Base-by-base conservation (phyloP, 35 echinoderm and acorn worm species). In the Eucidaris tribuloides region DNA sequence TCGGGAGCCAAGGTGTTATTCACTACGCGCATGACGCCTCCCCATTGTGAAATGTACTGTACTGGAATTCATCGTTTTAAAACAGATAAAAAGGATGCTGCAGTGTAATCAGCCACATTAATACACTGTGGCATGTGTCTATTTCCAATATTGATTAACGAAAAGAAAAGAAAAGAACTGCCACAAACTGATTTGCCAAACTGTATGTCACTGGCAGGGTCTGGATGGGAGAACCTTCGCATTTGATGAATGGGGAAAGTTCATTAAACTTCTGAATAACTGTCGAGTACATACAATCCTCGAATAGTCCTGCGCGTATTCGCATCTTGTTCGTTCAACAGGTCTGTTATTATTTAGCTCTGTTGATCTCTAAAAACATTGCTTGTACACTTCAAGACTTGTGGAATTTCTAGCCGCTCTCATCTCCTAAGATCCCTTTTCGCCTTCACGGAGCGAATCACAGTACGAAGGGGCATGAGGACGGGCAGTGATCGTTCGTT, bases 391-490 rank as follows among this genome's bases (percentile, higher is more conserved):
- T 46, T 79, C 85, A 20, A 78, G 72, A 62, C 43, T 79, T 2
- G 45, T 25, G 0, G 71, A 55, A 15, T 33, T 58, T 58, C 71
- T 42, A 38, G 11, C 25, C 76, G 77, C 64, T 87, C 71, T 42
- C 77, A 42, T 25, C 71, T 35, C 22, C 72, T 56, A 9, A 65
- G 46, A 2, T 87, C 58, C 30, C 31, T 32, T 76, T 86, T 86
- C 29, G 71, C 37, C n/a, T 58, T 61, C 36, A 6, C 89, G 65
- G 32, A 70, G 82, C 24, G 80, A 41, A 82, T 89, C 79, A 49
- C 29, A 55, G 18, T 66, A 91, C 82, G 82, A 91, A 4, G 82
- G 74, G 52, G 89, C 71, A 91, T 91, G 42, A 30, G 89, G 77
- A 52, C 89, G 57, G 34, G 81, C 78, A 20, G n/a, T 62, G 11